These are phyloP conservation scores for Drosophila paulistorum DNA, from an alignment of 1,140 invertebrate species.

Conservation along the genomic window DNA sequence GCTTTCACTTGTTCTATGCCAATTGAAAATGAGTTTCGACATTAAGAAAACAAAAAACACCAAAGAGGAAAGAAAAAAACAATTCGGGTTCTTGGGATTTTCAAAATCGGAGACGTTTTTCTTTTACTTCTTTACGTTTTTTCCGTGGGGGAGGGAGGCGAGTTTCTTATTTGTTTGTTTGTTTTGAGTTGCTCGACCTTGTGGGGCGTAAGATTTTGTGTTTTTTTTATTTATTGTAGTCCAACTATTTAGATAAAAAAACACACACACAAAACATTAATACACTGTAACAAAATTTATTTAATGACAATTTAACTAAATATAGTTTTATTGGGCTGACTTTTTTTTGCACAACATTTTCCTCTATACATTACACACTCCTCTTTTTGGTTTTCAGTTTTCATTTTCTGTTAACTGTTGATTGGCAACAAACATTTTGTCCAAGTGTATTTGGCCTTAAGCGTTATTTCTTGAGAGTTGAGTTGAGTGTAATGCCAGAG, in stretches of 20 bases:
- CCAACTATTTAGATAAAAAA: slow-evolving; percentile 1
- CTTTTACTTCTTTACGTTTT: not conserved
- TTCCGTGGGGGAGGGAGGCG: not conserved
- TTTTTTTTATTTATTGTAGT: not conserved
- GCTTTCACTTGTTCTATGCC: not conserved
- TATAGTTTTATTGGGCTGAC: no score
- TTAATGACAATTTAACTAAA: no score
- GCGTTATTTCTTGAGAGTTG: slow-evolving; percentile 66
- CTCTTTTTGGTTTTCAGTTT: no score
- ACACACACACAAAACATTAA: not conserved
- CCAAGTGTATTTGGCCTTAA: not conserved
- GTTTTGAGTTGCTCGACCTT: slow-evolving; percentile 1
- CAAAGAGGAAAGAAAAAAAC: not conserved
- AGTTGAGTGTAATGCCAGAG: slow-evolving; percentile 64
- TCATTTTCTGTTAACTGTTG: no score
- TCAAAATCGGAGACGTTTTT: slow-evolving; percentile 3
- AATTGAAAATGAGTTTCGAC: slow-evolving; percentile 7
- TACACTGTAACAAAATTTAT: not conserved
- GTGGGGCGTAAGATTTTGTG: not conserved
- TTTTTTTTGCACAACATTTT: no score
- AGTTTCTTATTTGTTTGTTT: not conserved
- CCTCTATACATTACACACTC: no score
- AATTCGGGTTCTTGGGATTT: not conserved
- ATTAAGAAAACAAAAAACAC: not conserved
- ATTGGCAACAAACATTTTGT: not conserved